Evolutionary conservation across 2,113 vertebrate species (phyloP).

Genomic region (Aegithalos caudatus): DNA sequence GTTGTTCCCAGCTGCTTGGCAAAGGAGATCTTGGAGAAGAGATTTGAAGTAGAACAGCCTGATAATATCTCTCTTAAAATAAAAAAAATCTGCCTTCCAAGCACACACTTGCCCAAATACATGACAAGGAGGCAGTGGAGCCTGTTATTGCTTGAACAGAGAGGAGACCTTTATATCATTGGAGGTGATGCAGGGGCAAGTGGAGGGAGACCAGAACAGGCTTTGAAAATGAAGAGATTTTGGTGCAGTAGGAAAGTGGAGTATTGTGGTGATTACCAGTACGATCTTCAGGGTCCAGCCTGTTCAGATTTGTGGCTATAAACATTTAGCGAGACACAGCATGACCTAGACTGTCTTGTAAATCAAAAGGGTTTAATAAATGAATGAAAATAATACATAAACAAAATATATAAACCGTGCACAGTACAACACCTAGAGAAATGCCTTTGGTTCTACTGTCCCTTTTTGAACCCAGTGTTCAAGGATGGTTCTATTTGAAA

Average conservation of each 20-base stretch:
- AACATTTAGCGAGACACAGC: too few species aligned
- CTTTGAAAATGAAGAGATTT: not conserved
- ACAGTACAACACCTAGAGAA: too few species aligned
- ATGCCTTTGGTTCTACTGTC: too few species aligned
- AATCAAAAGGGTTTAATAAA: too few species aligned
- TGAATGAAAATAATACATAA: too few species aligned
- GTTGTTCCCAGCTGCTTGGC: not conserved
- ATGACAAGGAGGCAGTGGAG: not conserved
- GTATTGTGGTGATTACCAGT: too few species aligned
- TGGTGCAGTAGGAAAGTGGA: not conserved
- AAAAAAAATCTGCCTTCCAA: not conserved
- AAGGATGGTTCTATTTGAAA: too few species aligned
- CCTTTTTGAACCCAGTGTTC: too few species aligned
- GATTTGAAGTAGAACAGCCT: not conserved
- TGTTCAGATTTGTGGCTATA: too few species aligned
- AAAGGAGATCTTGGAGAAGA: not conserved
- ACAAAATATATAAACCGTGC: too few species aligned
- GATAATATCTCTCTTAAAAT: not conserved
- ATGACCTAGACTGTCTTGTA: too few species aligned
- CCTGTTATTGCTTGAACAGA: not conserved
- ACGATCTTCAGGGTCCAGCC: too few species aligned
- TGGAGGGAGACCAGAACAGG: not conserved
- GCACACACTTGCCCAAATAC: fast-evolving
- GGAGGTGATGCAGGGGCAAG: not conserved
- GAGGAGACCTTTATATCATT: not conserved